Base-by-base conservation (phyloP, 2,113 vertebrate species). In the Platysternon megacephalum region DNA sequence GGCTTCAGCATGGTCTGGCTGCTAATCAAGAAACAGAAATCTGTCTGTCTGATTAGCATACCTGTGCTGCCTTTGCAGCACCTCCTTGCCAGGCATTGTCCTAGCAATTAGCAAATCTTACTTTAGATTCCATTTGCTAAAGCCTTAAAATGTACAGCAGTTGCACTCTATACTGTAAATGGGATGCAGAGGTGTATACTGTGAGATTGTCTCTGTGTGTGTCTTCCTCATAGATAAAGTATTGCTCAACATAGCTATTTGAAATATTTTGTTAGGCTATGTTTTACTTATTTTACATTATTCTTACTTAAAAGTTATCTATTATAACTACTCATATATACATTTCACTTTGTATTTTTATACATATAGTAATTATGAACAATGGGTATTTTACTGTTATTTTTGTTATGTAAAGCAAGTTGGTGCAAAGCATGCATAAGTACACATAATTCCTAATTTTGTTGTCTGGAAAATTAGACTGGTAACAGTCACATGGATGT, bases 61-160 rank as follows among this genome's bases (percentile, higher is more conserved):
- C 86, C 85, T 90, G 90, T 84, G 58, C 93, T 93, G 76, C 91
- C 82, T 88, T 91, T 72, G 93, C 81, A 85, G 92, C 89, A 32
- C 84, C 94, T 48, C 84, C 94, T 84, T 51, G 28, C 92, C 55
- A 8, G 82, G 79, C 52, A 0, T 28, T 79, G 22, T 8, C 55
- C 90, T 86, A 56, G 79, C 10, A 0, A 26, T 11, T 22, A 13
- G 80, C 86, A 89, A 82, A 68, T 35, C 85, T 78, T 61, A 2
- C 78, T 85, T 88, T 56, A n/a, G 39, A 48, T 48, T 26, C 21
- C 1, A 8, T 80, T 85, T 29, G 51, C 86, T 90, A 44, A 84
- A 86, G 61, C 91, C 72, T 55, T n/a, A 0, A 6, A 39, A 1
- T 9, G 72, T 85, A 68, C 74, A 11, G 80, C 74, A 84, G 87